Percentiles rank a stretch among this genome's conserved stretches.
Conservation (phyloP, 1,140 invertebrate species). For the Phocides pigmalion region DNA sequence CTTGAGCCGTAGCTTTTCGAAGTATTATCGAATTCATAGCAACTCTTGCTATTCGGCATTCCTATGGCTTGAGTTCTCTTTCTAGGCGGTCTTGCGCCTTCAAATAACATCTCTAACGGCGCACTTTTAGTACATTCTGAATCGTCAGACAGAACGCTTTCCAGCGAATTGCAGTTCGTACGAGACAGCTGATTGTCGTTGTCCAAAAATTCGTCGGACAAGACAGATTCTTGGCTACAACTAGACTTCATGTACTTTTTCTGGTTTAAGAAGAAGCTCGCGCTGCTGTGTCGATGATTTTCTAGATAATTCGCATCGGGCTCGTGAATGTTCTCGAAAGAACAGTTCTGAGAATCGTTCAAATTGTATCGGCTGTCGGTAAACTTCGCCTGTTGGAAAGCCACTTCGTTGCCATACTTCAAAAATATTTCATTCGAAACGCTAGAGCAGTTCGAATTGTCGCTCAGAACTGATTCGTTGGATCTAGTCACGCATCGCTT, state of each 20-base stretch:
- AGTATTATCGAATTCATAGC: conserved; percentile 81
- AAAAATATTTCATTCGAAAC: conserved; percentile 82
- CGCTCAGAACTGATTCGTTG: conserved; percentile 80
- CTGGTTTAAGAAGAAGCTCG: conserved; percentile 87
- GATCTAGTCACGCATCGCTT: conserved; percentile 80
- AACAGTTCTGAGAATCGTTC: conserved; percentile 80
- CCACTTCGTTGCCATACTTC: conserved; percentile 80
- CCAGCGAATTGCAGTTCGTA: conserved; percentile 88
- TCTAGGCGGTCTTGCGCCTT: conserved; percentile 70
- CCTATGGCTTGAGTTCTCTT: conserved; percentile 54
- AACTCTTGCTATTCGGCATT: conserved; percentile 80
- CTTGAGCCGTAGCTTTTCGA: conserved; percentile 86
- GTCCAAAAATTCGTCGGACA: conserved; percentile 87
- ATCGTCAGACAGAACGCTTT: conserved; percentile 91
- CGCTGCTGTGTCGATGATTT: conserved; percentile 84
- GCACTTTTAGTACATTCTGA: conserved; percentile 91
- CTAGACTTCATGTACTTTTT: conserved; percentile 82
- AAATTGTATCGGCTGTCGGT: conserved; percentile 72
- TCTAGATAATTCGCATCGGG: conserved; percentile 74
- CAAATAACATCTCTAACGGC: conserved; percentile 88
- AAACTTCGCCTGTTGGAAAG: conserved; percentile 78
- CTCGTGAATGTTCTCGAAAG: conserved; percentile 79
- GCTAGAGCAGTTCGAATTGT: conserved; percentile 82
- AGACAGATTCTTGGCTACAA: conserved; percentile 89
- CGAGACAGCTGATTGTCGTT: conserved; percentile 85